Evolutionary conservation across 2,797 vertebrate species (phyloP).

Genomic region (Danio kyathit): DNA sequence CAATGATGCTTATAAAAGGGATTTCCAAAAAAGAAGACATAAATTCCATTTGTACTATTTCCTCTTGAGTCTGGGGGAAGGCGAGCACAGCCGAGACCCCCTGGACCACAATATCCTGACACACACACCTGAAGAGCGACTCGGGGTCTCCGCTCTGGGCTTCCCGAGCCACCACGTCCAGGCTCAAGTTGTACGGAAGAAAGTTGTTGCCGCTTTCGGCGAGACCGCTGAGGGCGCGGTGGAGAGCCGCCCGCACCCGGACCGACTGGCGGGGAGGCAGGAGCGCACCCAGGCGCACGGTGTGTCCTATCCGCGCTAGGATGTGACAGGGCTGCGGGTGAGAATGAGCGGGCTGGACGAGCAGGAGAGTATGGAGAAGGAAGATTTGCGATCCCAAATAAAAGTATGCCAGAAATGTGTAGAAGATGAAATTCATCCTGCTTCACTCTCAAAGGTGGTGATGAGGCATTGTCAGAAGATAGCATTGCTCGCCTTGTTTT

Average conservation of each 20-base stretch:
- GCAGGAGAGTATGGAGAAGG: constrained; percentile 68
- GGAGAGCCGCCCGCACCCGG: constrained; percentile 82
- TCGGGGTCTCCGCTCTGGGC: constrained; percentile 83
- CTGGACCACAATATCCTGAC: constrained; percentile 83
- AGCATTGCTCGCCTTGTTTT: constrained; percentile 75
- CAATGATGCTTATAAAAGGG: constrained; percentile 88
- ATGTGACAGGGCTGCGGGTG: constrained; percentile 89
- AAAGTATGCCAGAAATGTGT: constrained; percentile 69
- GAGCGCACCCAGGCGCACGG: constrained; percentile 86
- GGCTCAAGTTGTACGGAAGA: constrained; percentile 85
- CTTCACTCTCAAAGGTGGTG: constrained; percentile 71
- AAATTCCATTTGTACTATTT: constrained; percentile 89
- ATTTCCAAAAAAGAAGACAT: constrained; percentile 86
- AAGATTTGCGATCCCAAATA: constrained; percentile 67
- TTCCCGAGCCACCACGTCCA: constrained; percentile 83
- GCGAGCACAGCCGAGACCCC: constrained; percentile 88
- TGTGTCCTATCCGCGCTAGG: constrained; percentile 78
- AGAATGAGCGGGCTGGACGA: constrained; percentile 69
- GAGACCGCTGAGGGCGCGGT: constrained; percentile 70
- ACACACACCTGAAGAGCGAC: constrained; percentile 85
- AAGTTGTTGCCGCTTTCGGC: constrained; percentile 67
- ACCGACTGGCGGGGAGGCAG: constrained; percentile 80
- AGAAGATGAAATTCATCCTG: constrained; percentile 78
- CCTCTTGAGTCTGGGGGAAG: constrained; percentile 86
- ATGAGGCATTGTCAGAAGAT: constrained; percentile 70